phyloP scores from a whole-genome alignment of 2,888 invertebrate genomes.

The Cynaeus angustus region DNA sequence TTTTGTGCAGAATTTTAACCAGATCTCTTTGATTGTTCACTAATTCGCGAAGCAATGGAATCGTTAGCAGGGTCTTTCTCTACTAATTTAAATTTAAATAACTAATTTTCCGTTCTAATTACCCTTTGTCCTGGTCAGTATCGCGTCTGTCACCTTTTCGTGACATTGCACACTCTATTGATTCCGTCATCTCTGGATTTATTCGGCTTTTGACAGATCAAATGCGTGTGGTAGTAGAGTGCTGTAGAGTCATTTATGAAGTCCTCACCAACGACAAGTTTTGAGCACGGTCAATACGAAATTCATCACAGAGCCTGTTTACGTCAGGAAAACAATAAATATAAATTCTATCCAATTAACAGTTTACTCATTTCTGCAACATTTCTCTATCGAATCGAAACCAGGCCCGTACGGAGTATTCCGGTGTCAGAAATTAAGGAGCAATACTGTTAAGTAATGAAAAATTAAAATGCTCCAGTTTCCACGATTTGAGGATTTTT shows the following conservation, averaged over 20 bases:
- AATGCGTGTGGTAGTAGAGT: constrained; percentile 28
- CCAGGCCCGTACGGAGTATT: too few relatives aligned
- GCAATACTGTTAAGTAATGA: too few relatives aligned
- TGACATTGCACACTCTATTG: constrained; percentile 36
- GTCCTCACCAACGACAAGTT: constrained; percentile 23
- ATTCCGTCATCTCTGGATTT: constrained; percentile 37
- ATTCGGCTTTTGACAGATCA: constrained; percentile 38
- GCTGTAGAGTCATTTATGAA: constrained; percentile 28
- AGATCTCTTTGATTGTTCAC: constrained; percentile 36
- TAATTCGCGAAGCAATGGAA: constrained; percentile 29
- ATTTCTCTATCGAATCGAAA: not conserved
- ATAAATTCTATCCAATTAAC: constrained; percentile 30
- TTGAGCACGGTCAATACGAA: constrained; percentile 18
- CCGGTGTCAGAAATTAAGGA: too few relatives aligned
- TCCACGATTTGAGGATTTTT: not conserved
- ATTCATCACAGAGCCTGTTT: constrained; percentile 20
- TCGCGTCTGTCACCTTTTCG: constrained; percentile 31
- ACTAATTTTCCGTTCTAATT: constrained; percentile 44
- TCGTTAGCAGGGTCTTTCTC: constrained; percentile 37
- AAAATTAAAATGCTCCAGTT: too few relatives aligned
- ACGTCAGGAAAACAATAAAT: constrained; percentile 30
- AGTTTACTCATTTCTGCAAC: constrained; percentile 14
- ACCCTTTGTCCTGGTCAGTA: constrained; percentile 43
- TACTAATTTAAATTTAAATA: constrained; percentile 44
- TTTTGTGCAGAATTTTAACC: constrained; percentile 27